Percentiles rank a stretch among this genome's conserved stretches.
phyloP scores from a whole-genome alignment of 1,140 invertebrate species.

The Drosophila parabipectinata region DNA sequence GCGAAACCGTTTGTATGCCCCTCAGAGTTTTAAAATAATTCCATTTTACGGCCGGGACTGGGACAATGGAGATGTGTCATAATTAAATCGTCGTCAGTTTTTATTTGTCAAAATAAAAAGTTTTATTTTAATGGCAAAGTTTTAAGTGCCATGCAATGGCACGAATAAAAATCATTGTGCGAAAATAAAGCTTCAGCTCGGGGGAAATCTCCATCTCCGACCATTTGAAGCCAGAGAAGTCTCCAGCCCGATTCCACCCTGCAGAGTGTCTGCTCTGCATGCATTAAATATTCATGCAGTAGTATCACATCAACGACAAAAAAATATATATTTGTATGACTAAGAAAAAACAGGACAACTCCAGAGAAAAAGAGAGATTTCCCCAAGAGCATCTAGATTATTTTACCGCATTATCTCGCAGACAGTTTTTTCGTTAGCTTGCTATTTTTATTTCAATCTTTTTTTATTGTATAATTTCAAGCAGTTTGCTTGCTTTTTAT shows the following conservation, averaged over 20 bases:
- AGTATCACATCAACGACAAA: conserved; percentile 37
- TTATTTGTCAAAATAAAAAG: conserved; percentile 66
- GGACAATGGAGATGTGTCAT: conserved; percentile 54
- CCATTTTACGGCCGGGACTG: conserved; percentile 52
- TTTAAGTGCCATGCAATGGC: conserved; percentile 53
- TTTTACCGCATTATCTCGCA: conserved; percentile 74
- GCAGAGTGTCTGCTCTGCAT: conserved; percentile 33
- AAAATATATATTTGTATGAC: conserved; percentile 5
- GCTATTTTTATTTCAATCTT: conserved; percentile 27
- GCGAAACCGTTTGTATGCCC: conserved; percentile 36
- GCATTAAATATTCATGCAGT: conserved; percentile 80
- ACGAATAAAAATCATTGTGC: conserved; percentile 65
- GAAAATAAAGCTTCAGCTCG: conserved; percentile 24
- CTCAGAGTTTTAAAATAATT: conserved; percentile 67
- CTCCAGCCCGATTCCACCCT: not conserved
- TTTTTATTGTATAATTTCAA: conserved; percentile 54
- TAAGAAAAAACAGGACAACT: conserved; percentile 13
- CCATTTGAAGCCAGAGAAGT: not conserved
- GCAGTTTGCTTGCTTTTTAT: conserved; percentile 57
- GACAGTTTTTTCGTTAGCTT: conserved; percentile 36
- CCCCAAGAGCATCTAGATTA: conserved; percentile 59
- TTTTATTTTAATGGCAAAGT: conserved; percentile 57
- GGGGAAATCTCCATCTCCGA: conserved; percentile 28
- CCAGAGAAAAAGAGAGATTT: conserved; percentile 40
- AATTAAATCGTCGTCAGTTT: conserved; percentile 76